A percentile compares a stretch with the other conserved stretches of the same genome.
These are phyloP conservation scores for Petrosia ficiformis DNA, from an alignment of 37 sponge, comb jelly and placozoan species.

Conservation along the genomic window DNA sequence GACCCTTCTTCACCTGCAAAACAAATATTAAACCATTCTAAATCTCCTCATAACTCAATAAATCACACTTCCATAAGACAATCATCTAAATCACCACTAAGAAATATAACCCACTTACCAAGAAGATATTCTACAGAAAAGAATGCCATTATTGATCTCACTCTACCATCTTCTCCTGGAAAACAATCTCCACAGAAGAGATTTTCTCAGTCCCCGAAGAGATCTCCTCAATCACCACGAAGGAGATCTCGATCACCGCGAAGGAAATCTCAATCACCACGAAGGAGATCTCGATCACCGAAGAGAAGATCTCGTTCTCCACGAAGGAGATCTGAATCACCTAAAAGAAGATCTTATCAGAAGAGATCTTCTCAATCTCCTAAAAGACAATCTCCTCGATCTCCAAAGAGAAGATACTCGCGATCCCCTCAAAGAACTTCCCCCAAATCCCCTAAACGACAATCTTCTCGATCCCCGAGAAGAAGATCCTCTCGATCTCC, in stretches of 20 bases:
- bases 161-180: conserved; percentile 14
- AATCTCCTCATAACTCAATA: too few relatives aligned
- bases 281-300: conserved; percentile 11
- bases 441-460: background rate
- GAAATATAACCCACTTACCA: background rate
- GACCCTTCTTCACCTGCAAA: too few relatives aligned
- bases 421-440: background rate
- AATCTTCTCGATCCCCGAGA: conserved; percentile 10
- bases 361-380: background rate
- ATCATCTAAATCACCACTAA: too few relatives aligned
- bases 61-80: too few relatives aligned
- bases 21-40: too few relatives aligned
- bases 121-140: too few relatives aligned
- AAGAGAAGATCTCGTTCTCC: conserved; percentile 17
- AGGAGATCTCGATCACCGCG: conserved; percentile 2
- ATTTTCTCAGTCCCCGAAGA: conserved; percentile 16
- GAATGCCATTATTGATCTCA: too few relatives aligned
- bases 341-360: conserved; percentile 2
- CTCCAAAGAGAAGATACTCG: background rate
- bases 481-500: background rate
- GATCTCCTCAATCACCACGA: conserved; percentile 7
- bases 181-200: conserved; percentile 14
- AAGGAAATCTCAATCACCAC: background rate
- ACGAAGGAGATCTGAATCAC: conserved; percentile 2
- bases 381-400: background rate